Evolutionary conservation across 2,888 invertebrate species (phyloP).

Genomic region (Apoda limacodes): DNA sequence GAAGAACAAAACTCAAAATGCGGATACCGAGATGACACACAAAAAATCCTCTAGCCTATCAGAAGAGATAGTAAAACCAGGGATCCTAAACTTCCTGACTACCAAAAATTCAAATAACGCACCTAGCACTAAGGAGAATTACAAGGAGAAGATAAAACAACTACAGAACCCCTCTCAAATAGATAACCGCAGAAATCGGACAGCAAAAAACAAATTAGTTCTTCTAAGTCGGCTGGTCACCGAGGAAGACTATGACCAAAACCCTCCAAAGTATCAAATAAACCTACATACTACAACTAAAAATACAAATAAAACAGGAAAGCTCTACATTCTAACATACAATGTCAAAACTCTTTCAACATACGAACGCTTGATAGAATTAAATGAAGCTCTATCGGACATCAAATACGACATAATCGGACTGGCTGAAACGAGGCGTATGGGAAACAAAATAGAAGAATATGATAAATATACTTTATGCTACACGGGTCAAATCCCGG

Average conservation of each 20-base stretch:
- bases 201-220: too few relatives aligned
- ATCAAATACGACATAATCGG: slow-evolving; percentile 18
- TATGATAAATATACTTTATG: slow-evolving; percentile 11
- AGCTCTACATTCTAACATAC: too few relatives aligned
- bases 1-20: slow-evolving; percentile 11
- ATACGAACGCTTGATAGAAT: too few relatives aligned
- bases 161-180: slow-evolving; percentile 4
- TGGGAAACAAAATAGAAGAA: slow-evolving; percentile 15
- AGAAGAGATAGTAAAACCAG: slow-evolving; percentile 3
- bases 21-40: not conserved
- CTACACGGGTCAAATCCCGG: slow-evolving; percentile 11
- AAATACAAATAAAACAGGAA: slow-evolving; percentile 9
- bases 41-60: slow-evolving; percentile 1
- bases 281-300: not conserved
- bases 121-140: slow-evolving; percentile 1
- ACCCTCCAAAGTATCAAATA: slow-evolving; percentile 14
- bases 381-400: too few relatives aligned
- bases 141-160: slow-evolving; percentile 16
- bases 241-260: slow-evolving; percentile 17
- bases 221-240: too few relatives aligned
- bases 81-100: slow-evolving; percentile 16
- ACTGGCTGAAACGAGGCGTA: slow-evolving; percentile 11
- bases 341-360: too few relatives aligned
- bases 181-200: slow-evolving; percentile 1
- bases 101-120: slow-evolving; percentile 15